phyloP scores from a whole-genome alignment of 2,113 vertebrate genomes.

The Rhizomys pruinosus region DNA sequence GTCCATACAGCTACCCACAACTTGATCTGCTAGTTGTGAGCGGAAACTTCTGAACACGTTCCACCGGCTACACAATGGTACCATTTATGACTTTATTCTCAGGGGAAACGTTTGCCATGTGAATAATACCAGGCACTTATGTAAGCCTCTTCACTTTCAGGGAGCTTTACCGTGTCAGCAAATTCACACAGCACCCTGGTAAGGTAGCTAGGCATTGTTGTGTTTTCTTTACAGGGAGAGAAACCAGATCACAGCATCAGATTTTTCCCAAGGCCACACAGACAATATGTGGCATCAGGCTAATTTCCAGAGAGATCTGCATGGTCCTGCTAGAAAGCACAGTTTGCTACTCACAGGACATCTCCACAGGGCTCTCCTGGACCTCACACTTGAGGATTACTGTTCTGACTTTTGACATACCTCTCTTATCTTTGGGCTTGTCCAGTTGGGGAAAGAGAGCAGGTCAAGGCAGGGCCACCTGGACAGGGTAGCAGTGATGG shows the following conservation, averaged over 20 bases:
- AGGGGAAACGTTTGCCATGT: slow-evolving; percentile 73
- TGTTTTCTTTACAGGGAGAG: slow-evolving; percentile 58
- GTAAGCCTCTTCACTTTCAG: slow-evolving; percentile 79
- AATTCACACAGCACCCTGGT: slow-evolving; percentile 73
- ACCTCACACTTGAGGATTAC: neutral
- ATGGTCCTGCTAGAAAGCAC: neutral
- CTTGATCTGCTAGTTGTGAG: slow-evolving; percentile 82
- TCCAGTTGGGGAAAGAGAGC: neutral
- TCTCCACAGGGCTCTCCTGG: neutral
- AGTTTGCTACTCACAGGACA: slow-evolving; percentile 1
- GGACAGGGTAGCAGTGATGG: no score
- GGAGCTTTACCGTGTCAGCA: slow-evolving; percentile 75
- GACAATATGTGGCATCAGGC: slow-evolving; percentile 28
- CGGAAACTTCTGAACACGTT: slow-evolving; percentile 84
- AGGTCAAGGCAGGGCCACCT: neutral
- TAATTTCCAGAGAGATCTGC: slow-evolving; percentile 50
- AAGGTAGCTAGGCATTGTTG: slow-evolving; percentile 73
- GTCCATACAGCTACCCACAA: slow-evolving; percentile 81
- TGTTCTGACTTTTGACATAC: neutral
- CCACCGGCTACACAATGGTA: slow-evolving; percentile 81
- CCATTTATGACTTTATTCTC: slow-evolving; percentile 78
- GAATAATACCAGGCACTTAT: slow-evolving; percentile 76
- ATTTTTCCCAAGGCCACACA: slow-evolving; percentile 72
- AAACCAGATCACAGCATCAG: slow-evolving; percentile 63
- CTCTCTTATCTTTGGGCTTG: neutral